Conservation (phyloP, 2,113 vertebrate species). For the Actinemys pallida region DNA sequence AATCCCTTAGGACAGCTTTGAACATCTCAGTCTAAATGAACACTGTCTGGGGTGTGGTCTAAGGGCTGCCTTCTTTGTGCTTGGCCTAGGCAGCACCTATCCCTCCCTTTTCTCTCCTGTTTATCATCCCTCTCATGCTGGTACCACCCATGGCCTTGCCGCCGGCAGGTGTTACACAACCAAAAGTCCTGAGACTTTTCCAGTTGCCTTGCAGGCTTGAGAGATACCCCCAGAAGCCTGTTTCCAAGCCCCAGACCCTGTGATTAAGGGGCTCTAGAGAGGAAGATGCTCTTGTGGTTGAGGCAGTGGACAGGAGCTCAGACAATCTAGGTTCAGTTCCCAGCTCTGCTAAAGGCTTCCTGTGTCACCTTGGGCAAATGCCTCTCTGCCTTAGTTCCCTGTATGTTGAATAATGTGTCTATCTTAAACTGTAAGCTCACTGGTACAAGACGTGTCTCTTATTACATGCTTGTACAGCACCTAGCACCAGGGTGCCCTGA, state of each 20-base stretch:
- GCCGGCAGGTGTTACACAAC: not conserved
- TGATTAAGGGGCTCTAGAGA: not conserved
- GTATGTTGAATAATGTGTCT: not conserved
- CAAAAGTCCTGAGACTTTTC: not conserved
- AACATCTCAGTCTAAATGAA: not conserved
- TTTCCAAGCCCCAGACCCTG: not conserved
- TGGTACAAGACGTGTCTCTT: not conserved
- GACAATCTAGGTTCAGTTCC: not conserved
- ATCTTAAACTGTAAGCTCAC: accelerated
- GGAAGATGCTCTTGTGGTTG: not conserved
- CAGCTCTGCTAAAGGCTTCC: not conserved
- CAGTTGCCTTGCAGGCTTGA: not conserved
- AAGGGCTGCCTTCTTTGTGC: not conserved
- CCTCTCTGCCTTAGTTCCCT: not conserved
- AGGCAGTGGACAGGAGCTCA: not conserved
- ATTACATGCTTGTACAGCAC: not conserved
- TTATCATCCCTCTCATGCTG: not conserved
- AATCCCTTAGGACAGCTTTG: not conserved
- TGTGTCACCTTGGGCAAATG: not conserved
- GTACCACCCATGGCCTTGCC: not conserved
- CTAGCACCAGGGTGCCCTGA: not conserved
- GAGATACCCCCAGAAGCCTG: not conserved
- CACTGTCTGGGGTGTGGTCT: not conserved
- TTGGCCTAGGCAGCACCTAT: too few relatives aligned
- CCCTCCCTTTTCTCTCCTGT: not conserved